phyloP scores from a whole-genome alignment of 2,797 vertebrate genomes.

The Triplophysa yarkandensis region DNA sequence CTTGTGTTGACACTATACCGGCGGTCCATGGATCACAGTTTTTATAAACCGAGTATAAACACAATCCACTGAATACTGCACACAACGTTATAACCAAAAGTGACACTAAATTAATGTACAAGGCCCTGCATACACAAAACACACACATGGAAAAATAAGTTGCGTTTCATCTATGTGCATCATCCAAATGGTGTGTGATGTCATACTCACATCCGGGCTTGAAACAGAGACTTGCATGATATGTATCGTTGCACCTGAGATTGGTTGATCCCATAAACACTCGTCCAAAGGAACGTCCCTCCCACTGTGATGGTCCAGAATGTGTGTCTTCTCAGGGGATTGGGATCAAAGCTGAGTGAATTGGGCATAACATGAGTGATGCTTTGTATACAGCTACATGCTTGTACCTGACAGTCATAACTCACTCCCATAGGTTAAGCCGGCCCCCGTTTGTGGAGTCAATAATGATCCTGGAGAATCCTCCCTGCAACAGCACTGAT shows the following conservation, averaged over 20 bases:
- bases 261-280: conserved; percentile 90
- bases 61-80: conserved; percentile 81
- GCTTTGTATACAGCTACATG: background rate
- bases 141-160: background rate
- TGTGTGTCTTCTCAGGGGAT: conserved; percentile 88
- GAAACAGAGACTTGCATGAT: conserved; percentile 87
- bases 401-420: conserved; percentile 46
- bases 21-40: conserved; percentile 87
- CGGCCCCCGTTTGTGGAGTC: conserved; percentile 85
- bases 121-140: conserved; percentile 73
- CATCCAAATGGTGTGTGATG: background rate
- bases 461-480: conserved; percentile 78
- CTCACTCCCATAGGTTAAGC: conserved; percentile 93
- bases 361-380: background rate
- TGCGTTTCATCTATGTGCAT: background rate
- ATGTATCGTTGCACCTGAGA: conserved; percentile 95
- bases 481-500: conserved; percentile 78
- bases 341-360: conserved; percentile 83
- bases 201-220: conserved; percentile 88
- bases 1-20: conserved; percentile 78
- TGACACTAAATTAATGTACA: conserved; percentile 90
- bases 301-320: conserved; percentile 93
- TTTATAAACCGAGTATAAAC: conserved; percentile 89
- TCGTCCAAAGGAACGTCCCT: conserved; percentile 86
- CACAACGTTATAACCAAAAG: conserved; percentile 82